Conservation (phyloP, 1,140 invertebrate species). For the Trichonephila inaurata region DNA sequence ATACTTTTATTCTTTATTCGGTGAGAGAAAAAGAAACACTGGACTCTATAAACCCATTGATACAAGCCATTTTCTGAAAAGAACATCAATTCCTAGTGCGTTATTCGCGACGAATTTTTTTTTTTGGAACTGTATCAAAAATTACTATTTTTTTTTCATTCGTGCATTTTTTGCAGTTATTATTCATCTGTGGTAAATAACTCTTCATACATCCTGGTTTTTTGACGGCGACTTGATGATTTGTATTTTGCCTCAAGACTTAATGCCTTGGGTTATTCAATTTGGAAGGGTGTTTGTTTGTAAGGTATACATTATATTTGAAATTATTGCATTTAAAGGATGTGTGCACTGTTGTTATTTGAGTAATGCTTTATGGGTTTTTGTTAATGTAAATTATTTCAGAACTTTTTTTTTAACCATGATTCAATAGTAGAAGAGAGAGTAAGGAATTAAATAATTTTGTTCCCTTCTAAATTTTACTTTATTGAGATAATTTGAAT, state of each 20-base stretch:
- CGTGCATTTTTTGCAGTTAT: not conserved
- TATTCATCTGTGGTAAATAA: conserved; percentile 32
- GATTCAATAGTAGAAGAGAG: too few species aligned
- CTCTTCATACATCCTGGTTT: not conserved
- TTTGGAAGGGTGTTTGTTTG: not conserved
- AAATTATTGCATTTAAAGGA: too few species aligned
- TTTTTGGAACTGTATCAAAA: conserved; percentile 44
- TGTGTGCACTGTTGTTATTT: too few species aligned
- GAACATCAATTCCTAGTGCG: conserved; percentile 59
- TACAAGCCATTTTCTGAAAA: conserved; percentile 38
- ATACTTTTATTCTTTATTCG: conserved; percentile 14
- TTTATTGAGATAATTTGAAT: too few species aligned
- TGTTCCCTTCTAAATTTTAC: too few species aligned
- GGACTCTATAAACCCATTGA: conserved; percentile 44
- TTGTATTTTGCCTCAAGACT: not conserved
- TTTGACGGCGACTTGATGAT: not conserved
- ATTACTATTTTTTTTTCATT: not conserved
- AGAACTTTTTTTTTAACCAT: too few species aligned
- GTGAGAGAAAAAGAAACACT: conserved; percentile 1
- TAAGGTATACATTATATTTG: too few species aligned
- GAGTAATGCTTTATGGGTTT: too few species aligned
- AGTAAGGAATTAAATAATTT: too few species aligned
- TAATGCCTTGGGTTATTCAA: not conserved
- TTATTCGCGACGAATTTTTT: not conserved
- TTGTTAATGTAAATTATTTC: too few species aligned